These are phyloP conservation scores for Pseudomugil tenellus DNA, from an alignment of 2,797 vertebrate genomes.

Conservation along the genomic window DNA sequence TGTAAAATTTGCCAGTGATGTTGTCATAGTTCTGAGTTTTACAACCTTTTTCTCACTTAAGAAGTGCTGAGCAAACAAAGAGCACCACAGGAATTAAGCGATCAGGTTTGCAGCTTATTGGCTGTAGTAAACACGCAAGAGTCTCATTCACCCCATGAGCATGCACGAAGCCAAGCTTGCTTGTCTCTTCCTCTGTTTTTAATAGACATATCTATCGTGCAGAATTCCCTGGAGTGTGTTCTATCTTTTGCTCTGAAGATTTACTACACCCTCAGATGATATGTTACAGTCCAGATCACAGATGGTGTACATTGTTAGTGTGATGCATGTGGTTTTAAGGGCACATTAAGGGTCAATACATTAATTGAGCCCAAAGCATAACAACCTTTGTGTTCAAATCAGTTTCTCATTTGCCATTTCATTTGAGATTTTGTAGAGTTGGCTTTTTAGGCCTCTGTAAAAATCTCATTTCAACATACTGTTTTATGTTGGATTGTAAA, in stretches of 20 bases:
- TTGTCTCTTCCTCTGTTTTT: constrained; percentile 22
- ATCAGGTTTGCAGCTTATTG: constrained; percentile 54
- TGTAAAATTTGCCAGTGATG: constrained; percentile 26
- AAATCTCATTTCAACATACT: background rate
- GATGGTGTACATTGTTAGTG: constrained; percentile 38
- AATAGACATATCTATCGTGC: constrained; percentile 40
- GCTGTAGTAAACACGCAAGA: constrained; percentile 54
- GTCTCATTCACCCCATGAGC: constrained; percentile 53
- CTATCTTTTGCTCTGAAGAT: constrained; percentile 47
- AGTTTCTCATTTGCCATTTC: background rate
- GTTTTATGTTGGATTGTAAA: background rate
- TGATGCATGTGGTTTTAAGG: constrained; percentile 21
- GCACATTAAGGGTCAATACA: constrained; percentile 15
- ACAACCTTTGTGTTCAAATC: background rate
- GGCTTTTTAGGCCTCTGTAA: background rate
- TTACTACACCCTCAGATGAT: constrained; percentile 37
- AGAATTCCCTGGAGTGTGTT: constrained; percentile 39
- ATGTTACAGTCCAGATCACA: constrained; percentile 36
- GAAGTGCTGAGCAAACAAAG: constrained; percentile 34
- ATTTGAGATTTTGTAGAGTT: background rate
- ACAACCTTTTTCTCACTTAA: constrained; percentile 22
- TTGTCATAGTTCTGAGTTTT: constrained; percentile 20
- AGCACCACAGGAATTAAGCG: constrained; percentile 47
- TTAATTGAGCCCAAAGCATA: background rate
- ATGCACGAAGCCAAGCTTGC: constrained; percentile 22